These are phyloP conservation scores for Lerista edwardsae DNA, from an alignment of 2,797 vertebrate genomes.

Conservation along the genomic window DNA sequence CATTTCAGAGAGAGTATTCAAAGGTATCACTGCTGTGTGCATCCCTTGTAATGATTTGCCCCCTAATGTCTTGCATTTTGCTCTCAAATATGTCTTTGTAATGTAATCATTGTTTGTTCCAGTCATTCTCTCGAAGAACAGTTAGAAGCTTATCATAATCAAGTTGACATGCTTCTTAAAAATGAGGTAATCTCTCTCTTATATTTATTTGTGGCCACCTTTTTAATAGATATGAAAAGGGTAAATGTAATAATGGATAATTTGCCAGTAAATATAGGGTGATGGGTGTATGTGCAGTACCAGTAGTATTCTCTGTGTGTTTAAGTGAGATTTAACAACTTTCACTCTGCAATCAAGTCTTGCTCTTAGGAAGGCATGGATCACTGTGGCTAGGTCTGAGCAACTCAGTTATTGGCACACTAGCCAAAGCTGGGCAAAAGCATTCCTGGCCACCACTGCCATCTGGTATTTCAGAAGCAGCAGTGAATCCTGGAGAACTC, in stretches of 20 bases:
- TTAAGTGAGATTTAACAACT: too few species aligned
- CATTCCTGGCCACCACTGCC: too few species aligned
- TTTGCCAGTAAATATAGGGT: not conserved
- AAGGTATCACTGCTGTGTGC: conserved; percentile 79
- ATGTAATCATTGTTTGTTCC: conserved; percentile 62
- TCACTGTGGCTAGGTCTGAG: too few species aligned
- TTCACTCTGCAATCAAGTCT: not conserved
- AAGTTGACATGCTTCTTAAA: conserved; percentile 86
- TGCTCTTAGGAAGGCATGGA: too few species aligned
- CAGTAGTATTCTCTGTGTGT: too few species aligned
- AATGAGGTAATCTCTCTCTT: conserved; percentile 85
- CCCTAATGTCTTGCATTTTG: conserved; percentile 9
- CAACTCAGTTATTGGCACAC: too few species aligned
- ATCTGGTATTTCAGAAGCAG: too few species aligned
- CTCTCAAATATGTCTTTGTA: conserved; percentile 8
- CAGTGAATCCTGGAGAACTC: too few species aligned
- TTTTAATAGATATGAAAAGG: not conserved
- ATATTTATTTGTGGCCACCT: not conserved
- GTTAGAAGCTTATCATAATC: conserved; percentile 88
- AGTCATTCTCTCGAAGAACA: conserved; percentile 90
- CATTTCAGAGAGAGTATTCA: conserved; percentile 91
- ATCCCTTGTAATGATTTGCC: not conserved
- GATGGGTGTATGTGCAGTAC: not conserved
- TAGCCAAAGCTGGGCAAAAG: too few species aligned
- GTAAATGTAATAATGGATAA: not conserved